Conservation (phyloP, 2,797 vertebrate species). For the Characodon lateralis region DNA sequence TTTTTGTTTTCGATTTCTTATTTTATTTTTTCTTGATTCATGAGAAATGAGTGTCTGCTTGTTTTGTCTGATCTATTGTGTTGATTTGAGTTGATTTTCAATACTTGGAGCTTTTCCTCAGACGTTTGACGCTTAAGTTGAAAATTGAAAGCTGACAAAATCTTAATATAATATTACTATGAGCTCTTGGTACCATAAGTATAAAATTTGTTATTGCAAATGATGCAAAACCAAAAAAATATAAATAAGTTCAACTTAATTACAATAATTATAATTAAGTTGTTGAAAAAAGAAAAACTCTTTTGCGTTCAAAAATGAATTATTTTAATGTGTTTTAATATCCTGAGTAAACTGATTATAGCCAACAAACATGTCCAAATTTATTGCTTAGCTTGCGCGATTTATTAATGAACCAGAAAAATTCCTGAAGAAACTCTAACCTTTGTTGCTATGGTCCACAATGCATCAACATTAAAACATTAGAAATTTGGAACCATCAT, state of each 20-base stretch:
- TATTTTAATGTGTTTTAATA: no score
- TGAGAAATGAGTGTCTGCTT: constrained; percentile 51
- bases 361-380: no score
- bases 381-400: no score
- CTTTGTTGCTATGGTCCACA: not conserved
- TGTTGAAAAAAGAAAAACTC: not conserved
- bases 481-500: no score
- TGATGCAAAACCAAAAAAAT: not conserved
- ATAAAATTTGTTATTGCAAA: not conserved
- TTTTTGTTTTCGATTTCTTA: constrained; percentile 21
- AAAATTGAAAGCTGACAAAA: not conserved
- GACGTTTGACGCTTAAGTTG: not conserved
- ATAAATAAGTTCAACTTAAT: not conserved
- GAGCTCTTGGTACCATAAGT: not conserved
- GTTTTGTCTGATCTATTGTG: constrained; percentile 45
- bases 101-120: constrained; percentile 70
- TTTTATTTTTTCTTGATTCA: constrained; percentile 49
- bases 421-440: not conserved
- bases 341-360: no score
- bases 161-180: not conserved
- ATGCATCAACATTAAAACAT: not conserved
- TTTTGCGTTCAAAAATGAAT: no score
- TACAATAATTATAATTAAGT: not conserved
- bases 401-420: not conserved
- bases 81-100: constrained; percentile 59